Conservation (phyloP, 2,888 invertebrate genomes). For the Lydus trimaculatus region DNA sequence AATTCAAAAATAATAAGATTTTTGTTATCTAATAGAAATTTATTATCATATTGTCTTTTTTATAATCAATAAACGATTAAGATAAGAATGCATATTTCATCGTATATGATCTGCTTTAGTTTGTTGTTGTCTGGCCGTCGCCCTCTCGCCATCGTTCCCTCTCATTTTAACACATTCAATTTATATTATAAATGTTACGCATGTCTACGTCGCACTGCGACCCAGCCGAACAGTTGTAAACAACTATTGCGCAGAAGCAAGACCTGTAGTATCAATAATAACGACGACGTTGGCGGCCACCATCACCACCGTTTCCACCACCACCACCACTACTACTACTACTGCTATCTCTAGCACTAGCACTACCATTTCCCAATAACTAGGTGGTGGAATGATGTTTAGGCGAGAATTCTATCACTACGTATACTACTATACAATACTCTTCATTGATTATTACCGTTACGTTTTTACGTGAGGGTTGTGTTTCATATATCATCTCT, state of each 20-base stretch:
- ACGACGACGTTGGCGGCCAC: slow-evolving; percentile 32
- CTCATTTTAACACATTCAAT: slow-evolving; percentile 30
- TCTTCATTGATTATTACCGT: slow-evolving; percentile 4
- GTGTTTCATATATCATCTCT: background rate
- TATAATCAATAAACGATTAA: too few species aligned
- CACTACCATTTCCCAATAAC: slow-evolving; percentile 5
- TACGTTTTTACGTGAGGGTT: background rate
- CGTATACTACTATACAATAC: background rate
- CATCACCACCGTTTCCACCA: background rate
- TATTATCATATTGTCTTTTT: too few species aligned
- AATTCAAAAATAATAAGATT: too few species aligned
- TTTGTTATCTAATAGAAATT: too few species aligned
- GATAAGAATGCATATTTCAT: background rate
- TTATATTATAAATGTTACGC: slow-evolving; percentile 14
- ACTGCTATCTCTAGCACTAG: background rate
- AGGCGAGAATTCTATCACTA: background rate
- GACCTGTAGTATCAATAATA: slow-evolving; percentile 57
- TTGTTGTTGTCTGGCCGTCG: slow-evolving; percentile 15
- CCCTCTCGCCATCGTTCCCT: slow-evolving; percentile 19
- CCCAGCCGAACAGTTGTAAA: slow-evolving; percentile 59
- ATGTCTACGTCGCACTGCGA: slow-evolving; percentile 32
- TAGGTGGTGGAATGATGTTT: too few species aligned
- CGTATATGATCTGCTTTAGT: background rate
- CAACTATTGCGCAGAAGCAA: slow-evolving; percentile 62
- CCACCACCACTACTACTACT: background rate